Conservation (phyloP, 2,888 invertebrate species). For the Lottia gigantea region DNA sequence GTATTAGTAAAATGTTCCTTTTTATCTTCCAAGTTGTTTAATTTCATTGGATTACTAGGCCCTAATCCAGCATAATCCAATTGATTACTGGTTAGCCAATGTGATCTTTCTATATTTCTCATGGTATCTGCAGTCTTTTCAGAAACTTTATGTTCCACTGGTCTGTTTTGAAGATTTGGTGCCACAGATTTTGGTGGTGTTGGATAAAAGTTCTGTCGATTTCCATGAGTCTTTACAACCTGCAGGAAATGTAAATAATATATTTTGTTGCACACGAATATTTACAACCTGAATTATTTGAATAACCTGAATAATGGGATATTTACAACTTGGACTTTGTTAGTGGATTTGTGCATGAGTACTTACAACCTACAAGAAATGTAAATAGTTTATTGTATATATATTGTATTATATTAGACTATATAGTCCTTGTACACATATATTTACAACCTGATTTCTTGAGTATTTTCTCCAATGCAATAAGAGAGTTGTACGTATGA, state of each 20-base stretch:
- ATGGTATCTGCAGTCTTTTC: conserved; percentile 54
- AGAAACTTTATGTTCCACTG: conserved; percentile 44
- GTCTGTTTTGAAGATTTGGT: conserved; percentile 57
- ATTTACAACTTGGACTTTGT: too few species aligned
- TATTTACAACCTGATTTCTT: neutral
- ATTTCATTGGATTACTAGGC: conserved; percentile 53
- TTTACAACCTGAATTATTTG: neutral
- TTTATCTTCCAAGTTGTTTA: conserved; percentile 63
- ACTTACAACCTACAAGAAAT: conserved; percentile 48
- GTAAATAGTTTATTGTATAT: neutral
- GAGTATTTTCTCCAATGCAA: too few species aligned
- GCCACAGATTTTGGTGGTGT: conserved; percentile 56
- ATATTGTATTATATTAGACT: too few species aligned
- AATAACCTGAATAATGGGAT: too few species aligned
- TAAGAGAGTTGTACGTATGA: too few species aligned
- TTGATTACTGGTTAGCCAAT: conserved; percentile 63
- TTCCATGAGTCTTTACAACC: conserved; percentile 55
- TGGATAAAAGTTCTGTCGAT: conserved; percentile 58
- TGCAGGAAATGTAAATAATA: conserved; percentile 24
- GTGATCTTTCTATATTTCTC: conserved; percentile 61
- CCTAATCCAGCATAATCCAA: conserved; percentile 61
- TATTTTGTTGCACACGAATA: neutral
- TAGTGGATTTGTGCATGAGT: too few species aligned
- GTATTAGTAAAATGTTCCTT: conserved; percentile 32
- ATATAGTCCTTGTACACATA: neutral